A percentile compares a stretch with the other conserved stretches of the same genome.
Evolutionary conservation across 1,140 invertebrate genomes (phyloP).

Genomic region (Procambarus virginalis): DNA sequence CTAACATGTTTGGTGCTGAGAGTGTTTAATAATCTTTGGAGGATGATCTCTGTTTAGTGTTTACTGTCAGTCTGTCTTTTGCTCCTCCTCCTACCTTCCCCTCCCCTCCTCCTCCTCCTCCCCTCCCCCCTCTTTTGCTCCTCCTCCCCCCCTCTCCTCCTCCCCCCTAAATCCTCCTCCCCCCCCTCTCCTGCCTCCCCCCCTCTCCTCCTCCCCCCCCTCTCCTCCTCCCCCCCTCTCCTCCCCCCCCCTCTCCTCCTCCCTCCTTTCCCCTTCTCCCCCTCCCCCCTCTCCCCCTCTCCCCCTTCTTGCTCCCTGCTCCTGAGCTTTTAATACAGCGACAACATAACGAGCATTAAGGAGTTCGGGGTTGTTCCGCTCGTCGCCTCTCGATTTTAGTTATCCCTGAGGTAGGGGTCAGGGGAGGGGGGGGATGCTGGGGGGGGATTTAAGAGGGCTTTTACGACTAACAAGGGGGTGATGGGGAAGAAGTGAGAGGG

Average conservation of each 20-base stretch:
- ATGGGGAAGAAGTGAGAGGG: background rate
- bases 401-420: background rate
- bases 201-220: background rate
- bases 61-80: no score
- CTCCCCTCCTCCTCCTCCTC: background rate
- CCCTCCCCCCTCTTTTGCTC: background rate
- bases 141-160: background rate
- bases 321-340: background rate
- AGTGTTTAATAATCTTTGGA: no score
- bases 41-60: no score
- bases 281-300: no score
- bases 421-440: no score
- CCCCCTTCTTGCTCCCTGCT: background rate
- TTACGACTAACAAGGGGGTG: no score
- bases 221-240: background rate
- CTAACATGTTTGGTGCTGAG: no score
- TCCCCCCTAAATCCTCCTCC: background rate
- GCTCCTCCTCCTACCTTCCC: background rate
- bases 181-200: background rate
- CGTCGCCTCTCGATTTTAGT: constrained; percentile 6
- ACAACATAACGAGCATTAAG: constrained; percentile 11
- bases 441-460: background rate
- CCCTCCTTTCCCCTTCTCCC: background rate
- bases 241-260: background rate
- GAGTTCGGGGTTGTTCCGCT: background rate